phyloP scores from a whole-genome alignment of 1,140 invertebrate species.

The Drosophila sp. region DNA sequence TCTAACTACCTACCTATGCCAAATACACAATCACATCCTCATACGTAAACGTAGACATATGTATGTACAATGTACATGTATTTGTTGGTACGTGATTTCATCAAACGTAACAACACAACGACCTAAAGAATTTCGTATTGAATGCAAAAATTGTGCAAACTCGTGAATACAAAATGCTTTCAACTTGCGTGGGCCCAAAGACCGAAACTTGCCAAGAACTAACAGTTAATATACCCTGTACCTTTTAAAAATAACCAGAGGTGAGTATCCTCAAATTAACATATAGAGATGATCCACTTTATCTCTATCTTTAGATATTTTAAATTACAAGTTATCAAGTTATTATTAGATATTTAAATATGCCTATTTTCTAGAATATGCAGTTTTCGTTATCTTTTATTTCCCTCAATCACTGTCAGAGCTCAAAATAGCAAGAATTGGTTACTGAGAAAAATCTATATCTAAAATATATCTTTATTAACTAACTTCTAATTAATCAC shows the following conservation, averaged over 20 bases:
- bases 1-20: constrained; percentile 22
- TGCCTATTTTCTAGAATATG: too few relatives aligned
- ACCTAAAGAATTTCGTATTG: constrained; percentile 76
- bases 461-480: too few relatives aligned
- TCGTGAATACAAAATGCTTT: constrained; percentile 77
- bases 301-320: too few relatives aligned
- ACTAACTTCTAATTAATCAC: too few relatives aligned
- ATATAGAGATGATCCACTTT: background rate
- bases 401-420: too few relatives aligned
- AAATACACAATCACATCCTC: constrained; percentile 35
- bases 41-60: constrained; percentile 3
- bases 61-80: constrained; percentile 24
- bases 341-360: background rate
- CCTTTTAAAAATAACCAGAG: background rate
- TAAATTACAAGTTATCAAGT: too few relatives aligned
- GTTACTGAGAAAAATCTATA: too few relatives aligned
- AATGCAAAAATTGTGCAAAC: constrained; percentile 83
- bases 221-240: constrained; percentile 21
- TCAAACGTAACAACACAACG: constrained; percentile 73
- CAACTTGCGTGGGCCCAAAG: constrained; percentile 40
- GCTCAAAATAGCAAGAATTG: too few relatives aligned
- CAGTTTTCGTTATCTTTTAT: too few relatives aligned
- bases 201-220: constrained; percentile 40
- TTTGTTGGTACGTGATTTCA: constrained; percentile 77
- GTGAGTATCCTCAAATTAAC: background rate